phyloP scores from a whole-genome alignment of 2,113 vertebrate genomes.

The Nasalis larvatus region DNA sequence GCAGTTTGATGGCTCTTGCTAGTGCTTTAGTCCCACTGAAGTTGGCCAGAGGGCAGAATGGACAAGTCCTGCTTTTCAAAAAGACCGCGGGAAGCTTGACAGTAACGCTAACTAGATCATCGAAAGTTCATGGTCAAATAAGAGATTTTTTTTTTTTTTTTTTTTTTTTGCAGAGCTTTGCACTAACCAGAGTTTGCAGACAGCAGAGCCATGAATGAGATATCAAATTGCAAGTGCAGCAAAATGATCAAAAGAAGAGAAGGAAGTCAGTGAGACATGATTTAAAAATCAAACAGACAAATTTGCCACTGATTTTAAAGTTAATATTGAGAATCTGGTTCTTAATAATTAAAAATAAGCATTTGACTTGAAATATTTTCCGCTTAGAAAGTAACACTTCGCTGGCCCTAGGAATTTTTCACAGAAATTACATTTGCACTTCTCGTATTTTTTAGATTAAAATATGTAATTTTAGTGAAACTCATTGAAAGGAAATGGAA shows the following conservation, averaged over 20 bases:
- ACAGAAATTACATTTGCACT: not conserved
- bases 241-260: conserved; percentile 54
- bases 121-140: conserved; percentile 92
- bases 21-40: conserved; percentile 86
- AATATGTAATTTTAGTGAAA: conserved; percentile 16
- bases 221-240: conserved; percentile 69
- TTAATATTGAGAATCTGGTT: conserved; percentile 10
- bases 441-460: not conserved
- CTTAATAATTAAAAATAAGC: conserved; percentile 17
- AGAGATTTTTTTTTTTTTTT: conserved; percentile 82
- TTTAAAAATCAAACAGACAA: not conserved
- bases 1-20: conserved; percentile 88
- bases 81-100: conserved; percentile 91
- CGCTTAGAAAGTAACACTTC: not conserved
- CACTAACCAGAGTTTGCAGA: conserved; percentile 83
- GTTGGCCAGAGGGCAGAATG: conserved; percentile 90
- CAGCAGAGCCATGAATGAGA: conserved; percentile 81
- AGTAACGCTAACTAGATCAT: conserved; percentile 92
- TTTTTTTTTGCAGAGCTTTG: conserved; percentile 84
- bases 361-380: not conserved
- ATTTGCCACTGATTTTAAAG: conserved; percentile 3
- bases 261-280: not conserved
- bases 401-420: not conserved
- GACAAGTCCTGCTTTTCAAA: conserved; percentile 91
- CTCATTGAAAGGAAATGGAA: conserved; percentile 24